A percentile compares a stretch with the other conserved stretches of the same genome.
phyloP scores from a whole-genome alignment of 2,113 vertebrate species.

The Fulmarus glacialis region DNA sequence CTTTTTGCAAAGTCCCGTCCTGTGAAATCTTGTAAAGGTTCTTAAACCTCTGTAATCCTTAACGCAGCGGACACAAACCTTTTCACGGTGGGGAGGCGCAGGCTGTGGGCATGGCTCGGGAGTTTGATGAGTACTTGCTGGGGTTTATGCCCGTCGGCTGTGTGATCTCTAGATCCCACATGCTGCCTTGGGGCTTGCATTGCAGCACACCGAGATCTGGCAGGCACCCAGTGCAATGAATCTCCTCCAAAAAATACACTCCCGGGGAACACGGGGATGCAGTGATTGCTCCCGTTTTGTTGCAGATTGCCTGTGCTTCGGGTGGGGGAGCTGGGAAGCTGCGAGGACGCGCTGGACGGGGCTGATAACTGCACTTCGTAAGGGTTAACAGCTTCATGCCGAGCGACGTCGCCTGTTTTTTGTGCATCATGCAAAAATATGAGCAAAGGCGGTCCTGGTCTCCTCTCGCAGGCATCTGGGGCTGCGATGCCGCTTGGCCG shows the following conservation, averaged over 20 bases:
- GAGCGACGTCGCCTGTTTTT: fast-evolving
- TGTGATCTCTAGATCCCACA: not conserved
- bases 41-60: not conserved
- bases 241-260: not conserved
- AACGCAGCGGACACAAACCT: not conserved
- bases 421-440: fast-evolving
- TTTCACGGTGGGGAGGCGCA: fast-evolving
- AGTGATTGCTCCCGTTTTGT: fast-evolving
- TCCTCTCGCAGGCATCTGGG: too few species aligned
- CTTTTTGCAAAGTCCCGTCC: not conserved
- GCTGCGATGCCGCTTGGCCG: fast-evolving
- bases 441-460: not conserved
- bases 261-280: fast-evolving
- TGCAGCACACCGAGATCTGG: fast-evolving
- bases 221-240: fast-evolving
- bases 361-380: not conserved
- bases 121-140: not conserved
- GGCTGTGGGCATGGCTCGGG: fast-evolving
- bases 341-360: fast-evolving
- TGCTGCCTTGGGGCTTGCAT: not conserved
- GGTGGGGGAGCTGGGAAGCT: not conserved
- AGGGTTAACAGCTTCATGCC: not conserved
- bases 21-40: not conserved
- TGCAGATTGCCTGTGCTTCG: fast-evolving
- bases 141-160: not conserved